Evolutionary conservation across 2,888 invertebrate genomes (phyloP).

Genomic region (Hypena proboscidalis): DNA sequence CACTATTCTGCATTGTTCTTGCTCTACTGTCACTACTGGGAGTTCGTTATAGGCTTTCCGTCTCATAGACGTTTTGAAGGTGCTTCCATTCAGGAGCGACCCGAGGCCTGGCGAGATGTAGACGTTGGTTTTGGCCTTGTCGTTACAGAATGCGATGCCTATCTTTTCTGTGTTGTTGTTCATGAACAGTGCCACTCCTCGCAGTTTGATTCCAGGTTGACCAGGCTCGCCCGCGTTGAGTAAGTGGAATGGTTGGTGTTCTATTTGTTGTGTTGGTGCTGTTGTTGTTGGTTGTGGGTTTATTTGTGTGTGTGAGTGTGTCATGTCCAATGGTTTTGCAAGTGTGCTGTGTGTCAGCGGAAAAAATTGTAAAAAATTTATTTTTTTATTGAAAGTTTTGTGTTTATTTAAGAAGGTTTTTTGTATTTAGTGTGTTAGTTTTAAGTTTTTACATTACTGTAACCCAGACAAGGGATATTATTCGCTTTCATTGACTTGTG

Average conservation of each 20-base stretch:
- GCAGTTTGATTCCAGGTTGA: neutral
- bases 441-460: no score
- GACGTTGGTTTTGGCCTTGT: neutral
- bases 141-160: slow-evolving; percentile 4
- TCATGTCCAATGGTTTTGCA: slow-evolving; percentile 5
- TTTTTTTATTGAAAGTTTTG: no score
- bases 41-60: neutral
- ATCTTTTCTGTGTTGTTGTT: neutral
- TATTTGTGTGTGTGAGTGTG: neutral
- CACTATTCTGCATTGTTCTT: neutral
- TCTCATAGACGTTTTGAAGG: slow-evolving; percentile 1
- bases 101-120: neutral
- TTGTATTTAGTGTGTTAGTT: no score
- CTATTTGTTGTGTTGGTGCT: neutral
- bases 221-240: neutral
- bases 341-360: slow-evolving; percentile 6
- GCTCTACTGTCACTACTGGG: neutral
- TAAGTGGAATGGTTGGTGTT: neutral
- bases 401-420: no score
- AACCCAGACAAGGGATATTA: no score
- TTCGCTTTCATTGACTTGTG: no score
- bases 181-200: slow-evolving; percentile 7
- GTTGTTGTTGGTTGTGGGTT: slow-evolving; percentile 2
- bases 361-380: no score
- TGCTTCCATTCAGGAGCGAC: slow-evolving; percentile 1